Conservation (phyloP, 2,797 vertebrate species). For the Gymnoscopelus braueri region DNA sequence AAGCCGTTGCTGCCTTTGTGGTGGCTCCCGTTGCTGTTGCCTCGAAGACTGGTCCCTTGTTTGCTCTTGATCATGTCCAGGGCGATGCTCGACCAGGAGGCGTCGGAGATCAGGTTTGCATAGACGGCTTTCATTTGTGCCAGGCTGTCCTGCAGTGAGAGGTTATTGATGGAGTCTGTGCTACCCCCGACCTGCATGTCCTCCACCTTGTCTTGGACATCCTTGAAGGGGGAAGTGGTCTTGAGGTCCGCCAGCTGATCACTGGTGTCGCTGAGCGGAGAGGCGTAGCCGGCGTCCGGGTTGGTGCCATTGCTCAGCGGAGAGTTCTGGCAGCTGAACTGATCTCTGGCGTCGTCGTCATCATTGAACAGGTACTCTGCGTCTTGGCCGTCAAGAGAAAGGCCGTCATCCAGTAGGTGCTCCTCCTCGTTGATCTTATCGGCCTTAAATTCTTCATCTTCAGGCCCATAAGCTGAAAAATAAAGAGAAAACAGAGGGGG, state of each 20-base stretch:
- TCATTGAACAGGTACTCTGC: conserved; percentile 91
- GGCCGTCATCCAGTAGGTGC: conserved; percentile 89
- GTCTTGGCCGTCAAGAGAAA: conserved; percentile 91
- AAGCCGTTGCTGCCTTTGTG: conserved; percentile 83
- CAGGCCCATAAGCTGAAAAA: conserved; percentile 95
- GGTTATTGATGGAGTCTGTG: conserved; percentile 81
- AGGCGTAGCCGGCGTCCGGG: conserved; percentile 94
- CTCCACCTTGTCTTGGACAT: conserved; percentile 87
- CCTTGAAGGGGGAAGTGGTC: conserved; percentile 85
- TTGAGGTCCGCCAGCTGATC: conserved; percentile 93
- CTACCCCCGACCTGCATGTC: conserved; percentile 65
- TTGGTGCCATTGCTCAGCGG: conserved; percentile 96
- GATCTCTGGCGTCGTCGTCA: conserved; percentile 88
- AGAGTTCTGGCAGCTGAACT: conserved; percentile 93
- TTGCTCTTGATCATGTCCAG: conserved; percentile 90
- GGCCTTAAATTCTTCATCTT: conserved; percentile 94
- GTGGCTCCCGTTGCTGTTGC: conserved; percentile 81
- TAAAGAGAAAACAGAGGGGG: conserved; percentile 53
- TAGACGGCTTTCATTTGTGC: conserved; percentile 98
- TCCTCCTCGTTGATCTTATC: conserved; percentile 91
- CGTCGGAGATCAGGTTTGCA: conserved; percentile 95
- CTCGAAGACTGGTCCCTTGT: conserved; percentile 80
- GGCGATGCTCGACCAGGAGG: conserved; percentile 95
- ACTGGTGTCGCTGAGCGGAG: conserved; percentile 94
- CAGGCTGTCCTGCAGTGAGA: conserved; percentile 95